Percentiles rank a stretch among this genome's conserved stretches.
Conservation (phyloP, 2,888 invertebrate species). For the Hypomecis atomaria region DNA sequence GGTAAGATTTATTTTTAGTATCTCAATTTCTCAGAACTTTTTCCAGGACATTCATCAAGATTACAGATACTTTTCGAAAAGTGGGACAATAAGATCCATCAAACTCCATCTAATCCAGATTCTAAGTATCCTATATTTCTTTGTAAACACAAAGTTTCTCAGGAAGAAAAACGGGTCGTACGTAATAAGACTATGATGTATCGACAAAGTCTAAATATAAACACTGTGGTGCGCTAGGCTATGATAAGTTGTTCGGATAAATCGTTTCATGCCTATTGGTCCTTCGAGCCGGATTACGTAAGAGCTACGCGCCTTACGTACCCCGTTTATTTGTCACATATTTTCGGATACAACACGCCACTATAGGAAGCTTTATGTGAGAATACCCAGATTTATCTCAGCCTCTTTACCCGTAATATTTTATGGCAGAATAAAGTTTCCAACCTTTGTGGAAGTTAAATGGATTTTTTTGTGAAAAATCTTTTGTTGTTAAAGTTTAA, state of each 20-base stretch:
- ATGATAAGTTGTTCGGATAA: slow-evolving; percentile 48
- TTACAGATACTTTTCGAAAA: slow-evolving; percentile 3
- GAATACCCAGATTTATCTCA: slow-evolving; percentile 15
- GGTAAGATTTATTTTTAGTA: too few species aligned
- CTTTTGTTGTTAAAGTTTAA: slow-evolving; percentile 22
- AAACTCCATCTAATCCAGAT: slow-evolving; percentile 12
- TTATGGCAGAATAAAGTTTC: slow-evolving; percentile 18
- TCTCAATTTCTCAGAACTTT: too few species aligned
- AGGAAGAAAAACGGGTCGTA: slow-evolving; percentile 38
- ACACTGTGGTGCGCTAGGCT: slow-evolving; percentile 41
- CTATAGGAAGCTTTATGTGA: slow-evolving; percentile 23
- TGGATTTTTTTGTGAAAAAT: slow-evolving; percentile 10
- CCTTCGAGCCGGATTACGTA: slow-evolving; percentile 48
- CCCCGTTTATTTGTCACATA: slow-evolving; percentile 47
- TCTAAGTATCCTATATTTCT: slow-evolving; percentile 20
- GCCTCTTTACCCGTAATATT: slow-evolving; percentile 8
- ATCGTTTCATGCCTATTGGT: slow-evolving; percentile 53
- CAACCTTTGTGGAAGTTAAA: slow-evolving; percentile 11
- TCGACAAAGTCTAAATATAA: slow-evolving; percentile 42
- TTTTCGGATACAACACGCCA: slow-evolving; percentile 43
- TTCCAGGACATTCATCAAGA: background rate
- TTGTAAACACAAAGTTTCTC: slow-evolving; percentile 34
- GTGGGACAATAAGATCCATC: slow-evolving; percentile 20
- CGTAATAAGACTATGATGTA: slow-evolving; percentile 41
- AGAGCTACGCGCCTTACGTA: slow-evolving; percentile 45